Evolutionary conservation across 92 coral and sea anemone species (phyloP).

Genomic region (Isaurus tuberculatus): DNA sequence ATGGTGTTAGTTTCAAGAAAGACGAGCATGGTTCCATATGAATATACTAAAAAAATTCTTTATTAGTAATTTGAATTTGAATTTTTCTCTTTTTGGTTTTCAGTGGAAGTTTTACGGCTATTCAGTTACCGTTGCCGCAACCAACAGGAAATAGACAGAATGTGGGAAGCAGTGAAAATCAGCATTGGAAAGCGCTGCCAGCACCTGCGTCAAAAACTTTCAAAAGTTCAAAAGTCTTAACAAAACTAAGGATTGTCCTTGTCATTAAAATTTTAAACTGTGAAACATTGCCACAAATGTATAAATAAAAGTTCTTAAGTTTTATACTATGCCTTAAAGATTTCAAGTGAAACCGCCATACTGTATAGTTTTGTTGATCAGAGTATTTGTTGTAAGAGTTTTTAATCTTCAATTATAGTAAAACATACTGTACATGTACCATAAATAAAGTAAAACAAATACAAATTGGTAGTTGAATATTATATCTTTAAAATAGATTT

Average conservation of each 20-base stretch:
- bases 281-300: background rate
- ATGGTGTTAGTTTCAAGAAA: background rate
- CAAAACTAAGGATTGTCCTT: too few relatives aligned
- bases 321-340: background rate
- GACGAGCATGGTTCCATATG: background rate
- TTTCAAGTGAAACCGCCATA: background rate
- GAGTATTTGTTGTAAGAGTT: background rate
- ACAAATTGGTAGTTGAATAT: background rate
- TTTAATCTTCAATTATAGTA: background rate
- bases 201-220: background rate
- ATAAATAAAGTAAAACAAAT: background rate
- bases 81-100: background rate
- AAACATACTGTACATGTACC: background rate
- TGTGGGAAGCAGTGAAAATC: slow-evolving; percentile 26
- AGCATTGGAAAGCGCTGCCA: slow-evolving; percentile 27
- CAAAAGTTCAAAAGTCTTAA: background rate
- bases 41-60: background rate
- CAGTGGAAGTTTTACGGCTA: background rate
- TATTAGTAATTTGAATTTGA: background rate
- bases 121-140: slow-evolving; percentile 17
- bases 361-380: background rate
- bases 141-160: background rate
- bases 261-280: background rate
- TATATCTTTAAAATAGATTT: too few relatives aligned
- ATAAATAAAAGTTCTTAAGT: background rate